Base-by-base conservation (phyloP, 2,888 invertebrate genomes). In the Acleris sparsana region DNA sequence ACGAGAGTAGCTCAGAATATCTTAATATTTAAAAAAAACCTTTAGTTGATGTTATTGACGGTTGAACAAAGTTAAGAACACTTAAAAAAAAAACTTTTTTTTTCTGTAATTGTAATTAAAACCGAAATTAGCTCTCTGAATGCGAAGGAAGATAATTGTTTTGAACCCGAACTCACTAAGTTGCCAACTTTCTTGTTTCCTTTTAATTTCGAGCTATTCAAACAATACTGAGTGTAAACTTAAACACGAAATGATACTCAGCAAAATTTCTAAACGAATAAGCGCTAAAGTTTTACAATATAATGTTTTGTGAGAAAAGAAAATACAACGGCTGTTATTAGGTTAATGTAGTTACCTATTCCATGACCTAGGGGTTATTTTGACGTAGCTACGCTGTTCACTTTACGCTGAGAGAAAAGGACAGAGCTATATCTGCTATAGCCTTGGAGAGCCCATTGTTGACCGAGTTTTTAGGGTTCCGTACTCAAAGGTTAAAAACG, bases 191-290 rank as follows among this genome's bases (percentile, higher is more conserved):
- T 46, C 46, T 46, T 46, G 46, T 46, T 46, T 46, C 46, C n/a
- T 46, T 46, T 44, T 44, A 44, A 44, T 44, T 44, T 46, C 46
- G 46, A n/a, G n/a, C 46, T n/a, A 7, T 46, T 46, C 5, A 46
- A 46, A 46, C 46, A 46, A 17, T n/a, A 17, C 5, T 17, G 7
- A 5, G 7, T 46, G n/a, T 46, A 17, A 46, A 16, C 13, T 46
- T 44, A 43, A 43, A 16, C 0, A n/a, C 44, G 6, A 44, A 44
- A n/a, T 44, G 44, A 44, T n/a, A n/a, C 11, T 44, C 5, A 44
- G 16, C n/a, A 5, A 44, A 44, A n/a, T 44, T 46, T n/a, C 46
- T 17, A 6, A 46, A 46, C 7, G 46, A 46, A 46, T n/a, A 3
- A 6, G 3, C 46, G n/a, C 46, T 17, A 1, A 46, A 46, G 46